phyloP scores from a whole-genome alignment of 92 coral and sea anemone genomes.

The Pocillopora grandis region DNA sequence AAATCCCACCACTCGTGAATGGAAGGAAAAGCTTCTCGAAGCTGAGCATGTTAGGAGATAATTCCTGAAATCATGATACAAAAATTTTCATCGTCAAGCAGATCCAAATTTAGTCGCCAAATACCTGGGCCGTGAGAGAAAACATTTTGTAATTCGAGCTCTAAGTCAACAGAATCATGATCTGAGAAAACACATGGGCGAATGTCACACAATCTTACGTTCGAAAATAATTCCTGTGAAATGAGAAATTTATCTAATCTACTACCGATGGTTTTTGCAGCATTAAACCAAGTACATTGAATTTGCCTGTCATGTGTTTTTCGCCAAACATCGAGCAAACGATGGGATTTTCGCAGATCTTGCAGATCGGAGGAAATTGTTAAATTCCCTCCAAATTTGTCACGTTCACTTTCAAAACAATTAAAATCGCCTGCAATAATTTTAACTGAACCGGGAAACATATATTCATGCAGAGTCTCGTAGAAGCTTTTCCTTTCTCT shows the following conservation, averaged over 20 bases:
- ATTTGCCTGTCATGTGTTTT: neutral
- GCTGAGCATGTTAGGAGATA: neutral
- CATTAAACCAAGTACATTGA: constrained; percentile 10
- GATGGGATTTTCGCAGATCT: neutral
- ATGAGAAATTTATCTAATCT: constrained; percentile 5
- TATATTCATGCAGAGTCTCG: neutral
- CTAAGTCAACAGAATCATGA: neutral
- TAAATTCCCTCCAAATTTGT: constrained; percentile 39
- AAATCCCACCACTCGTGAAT: constrained; percentile 32
- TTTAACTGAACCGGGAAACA: neutral
- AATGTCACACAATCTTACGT: neutral
- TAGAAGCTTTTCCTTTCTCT: constrained; percentile 18
- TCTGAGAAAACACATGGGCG: neutral
- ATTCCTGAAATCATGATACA: neutral
- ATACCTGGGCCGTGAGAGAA: constrained; percentile 11
- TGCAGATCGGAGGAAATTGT: neutral
- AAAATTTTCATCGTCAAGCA: neutral
- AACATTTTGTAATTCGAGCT: neutral
- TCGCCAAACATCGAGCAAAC: neutral
- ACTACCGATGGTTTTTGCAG: neutral
- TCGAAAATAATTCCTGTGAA: neutral
- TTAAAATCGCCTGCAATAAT: constrained; percentile 45
- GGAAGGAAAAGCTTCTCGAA: neutral
- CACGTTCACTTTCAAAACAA: constrained; percentile 19
- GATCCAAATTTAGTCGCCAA: neutral